Conservation (phyloP, 2,113 vertebrate species). For the Cyphomyrus discorhynchus region DNA sequence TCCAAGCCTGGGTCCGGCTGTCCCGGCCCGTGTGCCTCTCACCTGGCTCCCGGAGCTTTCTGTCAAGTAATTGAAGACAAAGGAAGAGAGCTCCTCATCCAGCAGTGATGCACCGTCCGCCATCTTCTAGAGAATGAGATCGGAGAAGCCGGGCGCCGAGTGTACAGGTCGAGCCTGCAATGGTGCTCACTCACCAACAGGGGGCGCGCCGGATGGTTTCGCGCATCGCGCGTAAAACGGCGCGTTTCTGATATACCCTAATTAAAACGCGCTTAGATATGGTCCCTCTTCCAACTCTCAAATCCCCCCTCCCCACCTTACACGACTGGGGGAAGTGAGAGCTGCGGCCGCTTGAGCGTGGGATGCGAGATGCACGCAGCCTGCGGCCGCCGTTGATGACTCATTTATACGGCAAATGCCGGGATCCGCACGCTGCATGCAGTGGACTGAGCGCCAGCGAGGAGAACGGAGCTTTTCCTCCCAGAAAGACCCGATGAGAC, state of each 20-base stretch:
- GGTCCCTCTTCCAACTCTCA: neutral
- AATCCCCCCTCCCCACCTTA: neutral
- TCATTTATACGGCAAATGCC: slow-evolving; percentile 37
- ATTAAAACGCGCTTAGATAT: neutral
- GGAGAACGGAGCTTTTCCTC: neutral
- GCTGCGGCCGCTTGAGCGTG: neutral
- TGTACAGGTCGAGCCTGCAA: slow-evolving; percentile 49
- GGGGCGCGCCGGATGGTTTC: slow-evolving; percentile 25
- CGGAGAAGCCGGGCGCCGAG: slow-evolving; percentile 46
- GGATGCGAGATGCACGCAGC: slow-evolving; percentile 8
- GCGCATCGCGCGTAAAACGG: neutral
- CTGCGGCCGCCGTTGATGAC: slow-evolving; percentile 21
- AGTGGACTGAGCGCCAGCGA: neutral
- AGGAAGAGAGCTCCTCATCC: slow-evolving; percentile 93
- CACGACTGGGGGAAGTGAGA: neutral
- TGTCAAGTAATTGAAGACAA: slow-evolving; percentile 93
- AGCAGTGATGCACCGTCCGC: slow-evolving; percentile 92
- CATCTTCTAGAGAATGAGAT: slow-evolving; percentile 89
- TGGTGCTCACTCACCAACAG: slow-evolving; percentile 36
- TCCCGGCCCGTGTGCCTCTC: slow-evolving; percentile 34
- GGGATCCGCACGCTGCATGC: neutral
- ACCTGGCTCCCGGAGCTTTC: slow-evolving; percentile 83
- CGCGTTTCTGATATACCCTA: neutral
- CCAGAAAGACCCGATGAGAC: neutral
- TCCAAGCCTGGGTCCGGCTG: slow-evolving; percentile 15